Base-by-base conservation (phyloP, 23 tunicate species). In the Corella eumyota region DNA sequence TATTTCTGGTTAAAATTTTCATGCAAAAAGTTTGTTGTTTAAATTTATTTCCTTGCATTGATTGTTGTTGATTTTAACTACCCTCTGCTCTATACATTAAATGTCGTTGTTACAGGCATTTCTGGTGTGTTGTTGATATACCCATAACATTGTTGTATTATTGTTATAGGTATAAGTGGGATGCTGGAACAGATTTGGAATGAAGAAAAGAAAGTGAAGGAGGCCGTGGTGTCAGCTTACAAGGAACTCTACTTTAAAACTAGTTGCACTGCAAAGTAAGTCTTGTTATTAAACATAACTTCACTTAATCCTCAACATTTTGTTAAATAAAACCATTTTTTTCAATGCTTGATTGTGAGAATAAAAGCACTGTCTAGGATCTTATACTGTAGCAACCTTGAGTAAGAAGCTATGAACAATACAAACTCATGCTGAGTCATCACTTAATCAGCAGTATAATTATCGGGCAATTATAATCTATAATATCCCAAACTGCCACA, bases 131-230 rank as follows among this genome's bases (percentile, higher is more conserved):
- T n/a, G n/a, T n/a, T n/a, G n/a, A n/a, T n/a, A n/a, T n/a, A n/a
- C n/a, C n/a, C n/a, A n/a, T n/a, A n/a, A n/a, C n/a, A n/a, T 13
- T 59, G 11, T 24, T 25, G 9, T 7, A 59, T 9, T 62, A 20
- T 13, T 17, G 15, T 69, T 7, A 15, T 22, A 65, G 96, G 96
- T 1, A 85, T 87, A 21, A 45, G 71, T 9, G 87, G 36, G 4
- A 78, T 87, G 87, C 36, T 87, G 60, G 74, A 87, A 1, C 86
- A 78, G 45, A 87, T 87, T 23, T 87, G 87, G 87, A 70, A 74
- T 34, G 96, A 87, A 46, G 96, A 87, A 20, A 79, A 53, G 45
- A 87, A 78, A 60, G 67, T 87, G 20, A 51, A 76, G 0, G 96
- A 87, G 23, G 96, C 96, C 0, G 96, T 87, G 21, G 96, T 87